Evolutionary conservation across 1,140 invertebrate genomes (phyloP).

Genomic region (Sminthurinus signatus): DNA sequence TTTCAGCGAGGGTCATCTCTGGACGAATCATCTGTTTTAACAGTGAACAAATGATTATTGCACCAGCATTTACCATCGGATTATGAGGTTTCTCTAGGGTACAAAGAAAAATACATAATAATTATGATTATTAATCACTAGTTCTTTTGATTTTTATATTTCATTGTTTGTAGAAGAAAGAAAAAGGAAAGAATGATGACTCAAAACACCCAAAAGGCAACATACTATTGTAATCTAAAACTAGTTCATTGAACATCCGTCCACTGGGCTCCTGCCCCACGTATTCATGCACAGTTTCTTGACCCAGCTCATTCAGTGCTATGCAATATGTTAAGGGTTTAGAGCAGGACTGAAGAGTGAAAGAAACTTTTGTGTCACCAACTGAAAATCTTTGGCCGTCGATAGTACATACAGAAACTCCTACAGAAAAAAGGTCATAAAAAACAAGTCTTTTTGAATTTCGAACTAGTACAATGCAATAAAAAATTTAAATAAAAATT

Average conservation of each 20-base stretch:
- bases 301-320: constrained; percentile 83
- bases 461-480: too few species aligned
- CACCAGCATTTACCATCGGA: constrained; percentile 96
- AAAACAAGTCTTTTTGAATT: too few species aligned
- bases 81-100: constrained; percentile 91
- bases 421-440: background rate
- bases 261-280: constrained; percentile 95
- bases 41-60: constrained; percentile 83
- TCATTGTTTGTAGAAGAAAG: too few species aligned
- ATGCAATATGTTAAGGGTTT: constrained; percentile 95
- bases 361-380: constrained; percentile 83
- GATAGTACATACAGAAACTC: constrained; percentile 85
- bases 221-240: constrained; percentile 90
- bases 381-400: constrained; percentile 91
- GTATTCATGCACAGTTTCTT: constrained; percentile 86
- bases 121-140: background rate
- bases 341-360: constrained; percentile 88
- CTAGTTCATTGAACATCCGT: constrained; percentile 90
- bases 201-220: too few species aligned
- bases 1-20: constrained; percentile 79
- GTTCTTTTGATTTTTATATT: too few species aligned
- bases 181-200: too few species aligned
- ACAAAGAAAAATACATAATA: constrained; percentile 32
- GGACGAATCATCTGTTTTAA: constrained; percentile 74
- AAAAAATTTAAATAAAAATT: too few species aligned